These are phyloP conservation scores for Keiferia lycopersicella DNA, from an alignment of 2,888 invertebrate genomes.

Conservation along the genomic window DNA sequence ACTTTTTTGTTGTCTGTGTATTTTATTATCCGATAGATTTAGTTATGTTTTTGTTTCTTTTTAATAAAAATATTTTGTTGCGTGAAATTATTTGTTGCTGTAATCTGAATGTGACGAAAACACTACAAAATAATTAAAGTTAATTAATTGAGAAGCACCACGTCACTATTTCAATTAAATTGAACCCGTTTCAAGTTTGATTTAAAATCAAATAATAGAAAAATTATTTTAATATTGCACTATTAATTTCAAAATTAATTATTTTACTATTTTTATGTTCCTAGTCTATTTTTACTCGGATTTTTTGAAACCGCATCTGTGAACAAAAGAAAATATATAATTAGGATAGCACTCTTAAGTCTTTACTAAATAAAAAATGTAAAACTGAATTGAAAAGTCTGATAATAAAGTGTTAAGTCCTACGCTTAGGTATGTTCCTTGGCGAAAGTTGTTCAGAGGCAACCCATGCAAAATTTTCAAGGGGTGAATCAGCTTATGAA, in stretches of 20 bases:
- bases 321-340: constrained; percentile 40
- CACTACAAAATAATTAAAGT: neutral
- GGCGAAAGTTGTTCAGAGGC: no score
- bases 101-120: neutral
- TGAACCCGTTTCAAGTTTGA: constrained; percentile 46
- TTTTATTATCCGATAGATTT: neutral
- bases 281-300: constrained; percentile 35
- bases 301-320: constrained; percentile 53
- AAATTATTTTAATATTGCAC: constrained; percentile 58
- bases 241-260: constrained; percentile 49
- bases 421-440: no score
- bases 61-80: neutral
- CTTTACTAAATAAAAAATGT: no score
- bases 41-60: neutral
- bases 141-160: constrained; percentile 37
- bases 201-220: constrained; percentile 44
- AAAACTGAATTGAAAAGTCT: no score
- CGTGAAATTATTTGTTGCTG: neutral
- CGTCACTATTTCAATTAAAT: constrained; percentile 40
- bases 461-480: no score
- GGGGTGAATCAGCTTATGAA: no score
- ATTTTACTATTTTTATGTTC: constrained; percentile 39
- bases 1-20: neutral
- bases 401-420: no score
- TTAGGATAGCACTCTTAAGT: no score